Evolutionary conservation across 2,113 vertebrate genomes (phyloP), one percentile per base, ranked within the genome.

Genomic region (Sceloporus undulatus): DNA sequence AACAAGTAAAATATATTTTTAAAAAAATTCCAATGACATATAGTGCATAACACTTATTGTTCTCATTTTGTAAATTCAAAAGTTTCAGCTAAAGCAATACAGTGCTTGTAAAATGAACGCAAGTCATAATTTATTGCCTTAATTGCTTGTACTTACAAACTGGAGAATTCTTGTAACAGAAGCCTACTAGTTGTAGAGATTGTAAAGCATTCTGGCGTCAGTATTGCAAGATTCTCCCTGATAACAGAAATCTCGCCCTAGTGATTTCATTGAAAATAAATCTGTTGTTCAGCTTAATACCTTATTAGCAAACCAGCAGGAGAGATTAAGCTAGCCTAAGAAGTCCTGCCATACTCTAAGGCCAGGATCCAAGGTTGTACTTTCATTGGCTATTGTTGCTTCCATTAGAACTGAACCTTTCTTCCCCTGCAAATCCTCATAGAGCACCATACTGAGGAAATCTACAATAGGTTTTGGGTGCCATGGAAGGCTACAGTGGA

Each of bases 61-160:
- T 92, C 85, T 87, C 84, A 86, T 25, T 76, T 85, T 92, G 92
- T 91, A 48, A 90, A 92, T 79, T 90, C 80, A 48, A 0, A 18
- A 90, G 84, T 90, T 78, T 78, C 85, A 84, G 85, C 91, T 90
- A 83, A 91, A 79, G 65, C 62, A 54, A 85, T 85, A 89, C 19
- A 23, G 13, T 13, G 56, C 81, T 90, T 85, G 80, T 86, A 85
- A 87, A 70, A 80, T 16, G 27, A 88, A 86, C 87, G 85, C 78
- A 89, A 92, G 70, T 84, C 66, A 75, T 42, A 77, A 1, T 82
- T 29, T 40, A 87, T 65, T 82, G 27, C 3, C 29, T 68, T 86
- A 27, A 79, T 85, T 85, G 82, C 73, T 71, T 87, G 74, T 29
- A 87, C 66, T 90, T 48, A n/a, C 0, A 89, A 56, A 54, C 34